phyloP scores from a whole-genome alignment of 2,888 invertebrate species.

The Scrobipalpa costella region DNA sequence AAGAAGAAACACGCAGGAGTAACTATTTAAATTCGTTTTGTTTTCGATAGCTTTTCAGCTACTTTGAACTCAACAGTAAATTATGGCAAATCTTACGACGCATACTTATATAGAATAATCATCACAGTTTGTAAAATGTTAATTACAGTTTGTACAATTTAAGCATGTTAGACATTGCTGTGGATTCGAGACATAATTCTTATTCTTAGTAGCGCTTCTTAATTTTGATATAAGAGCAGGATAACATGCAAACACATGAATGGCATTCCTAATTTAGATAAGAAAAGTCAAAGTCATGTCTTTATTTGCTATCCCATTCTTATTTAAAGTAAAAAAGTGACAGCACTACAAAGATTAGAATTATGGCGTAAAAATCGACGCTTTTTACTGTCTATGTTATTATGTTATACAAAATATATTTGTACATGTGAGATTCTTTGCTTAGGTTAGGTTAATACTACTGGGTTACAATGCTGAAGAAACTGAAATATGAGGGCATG shows the following conservation, averaged over 20 bases:
- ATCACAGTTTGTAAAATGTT: conserved; percentile 55
- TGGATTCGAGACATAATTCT: no score
- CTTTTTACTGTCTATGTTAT: not conserved
- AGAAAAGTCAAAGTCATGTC: no score
- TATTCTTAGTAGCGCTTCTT: no score
- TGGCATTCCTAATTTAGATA: no score
- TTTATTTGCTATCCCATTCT: no score
- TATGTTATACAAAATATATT: conserved; percentile 24
- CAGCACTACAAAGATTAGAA: no score
- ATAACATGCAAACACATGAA: no score
- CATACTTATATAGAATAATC: conserved; percentile 62
- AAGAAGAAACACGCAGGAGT: not conserved
- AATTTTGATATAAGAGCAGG: no score
- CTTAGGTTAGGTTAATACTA: conserved; percentile 11
- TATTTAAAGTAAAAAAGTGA: no score
- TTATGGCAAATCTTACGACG: conserved; percentile 50
- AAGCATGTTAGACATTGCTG: conserved; percentile 4
- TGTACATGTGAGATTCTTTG: conserved; percentile 36
- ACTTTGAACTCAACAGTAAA: conserved; percentile 52
- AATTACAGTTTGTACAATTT: not conserved
- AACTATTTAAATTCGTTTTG: not conserved
- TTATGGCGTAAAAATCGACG: no score
- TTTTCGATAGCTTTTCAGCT: conserved; percentile 26
- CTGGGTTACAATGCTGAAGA: conserved; percentile 1
- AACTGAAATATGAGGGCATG: not conserved